phyloP scores from a whole-genome alignment of 2,113 vertebrate species.

The Salvelinus alpinus region DNA sequence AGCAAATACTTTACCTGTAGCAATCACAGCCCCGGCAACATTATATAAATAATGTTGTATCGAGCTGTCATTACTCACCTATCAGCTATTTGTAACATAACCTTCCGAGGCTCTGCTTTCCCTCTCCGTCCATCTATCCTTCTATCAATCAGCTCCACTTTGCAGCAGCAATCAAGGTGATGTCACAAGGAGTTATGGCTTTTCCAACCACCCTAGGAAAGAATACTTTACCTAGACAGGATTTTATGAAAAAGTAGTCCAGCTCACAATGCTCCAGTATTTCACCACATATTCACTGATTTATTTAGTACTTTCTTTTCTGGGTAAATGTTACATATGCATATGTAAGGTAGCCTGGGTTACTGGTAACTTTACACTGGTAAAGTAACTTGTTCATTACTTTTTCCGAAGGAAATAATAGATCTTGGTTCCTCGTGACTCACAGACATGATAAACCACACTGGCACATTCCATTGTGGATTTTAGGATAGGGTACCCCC shows the following conservation, averaged over 20 bases:
- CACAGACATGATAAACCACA: conserved; percentile 54
- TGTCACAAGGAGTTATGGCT: background rate
- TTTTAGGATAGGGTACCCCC: conserved; percentile 45
- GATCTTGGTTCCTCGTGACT: conserved; percentile 52
- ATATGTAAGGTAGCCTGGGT: background rate
- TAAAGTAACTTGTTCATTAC: background rate
- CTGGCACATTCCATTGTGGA: conserved; percentile 52
- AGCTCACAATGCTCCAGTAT: background rate
- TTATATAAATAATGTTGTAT: conserved; percentile 59
- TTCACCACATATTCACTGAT: background rate
- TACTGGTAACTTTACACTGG: background rate
- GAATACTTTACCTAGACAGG: background rate
- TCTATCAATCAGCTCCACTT: background rate
- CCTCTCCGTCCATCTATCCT: conserved; percentile 53
- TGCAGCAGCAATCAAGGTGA: conserved; percentile 33
- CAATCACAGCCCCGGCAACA: conserved; percentile 31
- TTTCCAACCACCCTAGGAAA: no score
- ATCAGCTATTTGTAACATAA: conserved; percentile 56
- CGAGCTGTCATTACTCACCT: conserved; percentile 70
- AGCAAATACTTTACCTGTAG: conserved; percentile 43
- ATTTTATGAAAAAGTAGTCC: background rate
- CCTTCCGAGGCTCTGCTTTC: conserved; percentile 53
- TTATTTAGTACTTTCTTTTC: no score
- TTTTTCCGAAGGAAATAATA: conserved; percentile 14
- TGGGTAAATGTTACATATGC: background rate